Base-by-base conservation (phyloP, 2,113 vertebrate species). In the Thamnaconus septentrionalis region DNA sequence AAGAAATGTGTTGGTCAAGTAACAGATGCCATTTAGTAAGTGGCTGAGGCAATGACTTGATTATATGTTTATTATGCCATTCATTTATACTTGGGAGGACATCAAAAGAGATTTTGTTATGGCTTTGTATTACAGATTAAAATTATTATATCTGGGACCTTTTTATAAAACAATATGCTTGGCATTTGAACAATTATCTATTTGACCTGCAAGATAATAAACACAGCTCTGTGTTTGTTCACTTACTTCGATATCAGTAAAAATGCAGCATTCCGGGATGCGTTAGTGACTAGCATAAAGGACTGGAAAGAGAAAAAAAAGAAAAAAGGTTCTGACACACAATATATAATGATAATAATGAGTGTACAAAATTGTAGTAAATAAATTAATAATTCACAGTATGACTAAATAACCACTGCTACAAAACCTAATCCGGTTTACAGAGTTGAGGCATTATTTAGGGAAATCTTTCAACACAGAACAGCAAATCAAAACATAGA, bases 161-260 rank as follows among this genome's bases (percentile, higher is more conserved):
- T 31, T 31, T 31, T 31, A 31, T 31, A 31, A 31, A 31, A 31
- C 18, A 31, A 31, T 31, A 31, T 31, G 18, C 18, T 31, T 31
- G 18, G 18, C 18, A 31, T 31, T 31, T 31, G 18, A 31, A 31
- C 18, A 31, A 31, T 31, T 31, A 31, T 31, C 18, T 31, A 31
- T 31, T 31, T 31, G 18, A 31, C 18, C 18, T 31, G 18, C 18
- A 31, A 31, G 18, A 31, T 31, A 31, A 31, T 31, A 2, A 31
- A 31, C 18, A 31, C 18, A 31, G 18, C 18, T 31, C 18, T 31
- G 18, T 31, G 7, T 5, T 59, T 11, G 4, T 18, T n/a, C 1
- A 68, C 96, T 96, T 93, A 99, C 97, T 94, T 98, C 84, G 97
- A 97, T 60, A 98, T 88, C 4, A 99, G 92, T 3, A 98, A 93